Conservation (phyloP, 2,113 vertebrate species). For the Calypte anna region DNA sequence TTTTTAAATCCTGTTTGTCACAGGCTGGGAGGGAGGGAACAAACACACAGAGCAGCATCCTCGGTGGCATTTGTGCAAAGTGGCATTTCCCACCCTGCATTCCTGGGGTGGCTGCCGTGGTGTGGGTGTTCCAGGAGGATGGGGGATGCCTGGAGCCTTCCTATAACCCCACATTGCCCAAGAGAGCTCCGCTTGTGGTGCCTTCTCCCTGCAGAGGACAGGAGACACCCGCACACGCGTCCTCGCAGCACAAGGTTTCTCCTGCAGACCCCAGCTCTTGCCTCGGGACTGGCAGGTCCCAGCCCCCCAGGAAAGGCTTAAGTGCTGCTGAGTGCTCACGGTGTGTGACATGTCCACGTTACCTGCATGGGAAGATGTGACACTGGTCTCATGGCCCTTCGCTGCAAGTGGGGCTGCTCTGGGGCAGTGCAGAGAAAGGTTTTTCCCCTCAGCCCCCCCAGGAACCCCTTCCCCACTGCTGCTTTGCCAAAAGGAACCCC, state of each 20-base stretch:
- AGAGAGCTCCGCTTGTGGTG: background rate
- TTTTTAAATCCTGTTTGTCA: background rate
- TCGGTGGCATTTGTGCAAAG: fast-evolving
- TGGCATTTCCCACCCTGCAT: background rate
- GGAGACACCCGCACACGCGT: fast-evolving
- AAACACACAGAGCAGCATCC: background rate
- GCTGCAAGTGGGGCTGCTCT: fast-evolving
- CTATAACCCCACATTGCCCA: fast-evolving
- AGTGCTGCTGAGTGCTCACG: background rate
- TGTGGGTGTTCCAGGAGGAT: background rate
- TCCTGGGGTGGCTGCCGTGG: background rate
- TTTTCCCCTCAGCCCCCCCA: background rate
- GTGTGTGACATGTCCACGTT: fast-evolving
- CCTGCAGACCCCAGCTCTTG: background rate
- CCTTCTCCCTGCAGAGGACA: background rate
- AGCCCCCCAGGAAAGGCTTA: background rate
- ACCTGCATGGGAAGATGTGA: fast-evolving
- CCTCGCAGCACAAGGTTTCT: background rate
- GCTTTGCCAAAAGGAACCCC: background rate
- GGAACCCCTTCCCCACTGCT: fast-evolving
- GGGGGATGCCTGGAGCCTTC: background rate
- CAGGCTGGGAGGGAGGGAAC: background rate
- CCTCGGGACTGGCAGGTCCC: background rate
- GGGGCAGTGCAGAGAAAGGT: background rate
- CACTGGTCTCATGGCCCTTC: fast-evolving